Conservation (phyloP, 2,113 vertebrate genomes). For the Hyla sarda region DNA sequence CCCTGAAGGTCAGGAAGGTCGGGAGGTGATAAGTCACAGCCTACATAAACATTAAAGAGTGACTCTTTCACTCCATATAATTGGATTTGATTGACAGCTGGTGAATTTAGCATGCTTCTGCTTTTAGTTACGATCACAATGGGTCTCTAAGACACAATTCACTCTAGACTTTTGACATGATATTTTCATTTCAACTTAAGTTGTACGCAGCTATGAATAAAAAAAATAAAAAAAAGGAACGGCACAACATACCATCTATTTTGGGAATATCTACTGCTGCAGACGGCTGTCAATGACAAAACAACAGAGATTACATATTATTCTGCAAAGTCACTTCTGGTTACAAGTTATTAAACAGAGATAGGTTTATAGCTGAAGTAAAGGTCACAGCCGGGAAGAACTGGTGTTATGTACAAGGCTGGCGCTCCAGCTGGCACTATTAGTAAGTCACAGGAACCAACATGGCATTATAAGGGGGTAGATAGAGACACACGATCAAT, state of each 20-base stretch:
- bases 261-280: constrained; percentile 74
- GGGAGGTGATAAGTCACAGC: too few relatives aligned
- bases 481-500: not conserved
- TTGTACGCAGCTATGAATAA: too few relatives aligned
- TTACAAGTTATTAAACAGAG: not conserved
- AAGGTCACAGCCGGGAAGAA: not conserved
- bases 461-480: not conserved
- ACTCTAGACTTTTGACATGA: too few relatives aligned
- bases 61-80: too few relatives aligned
- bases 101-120: too few relatives aligned
- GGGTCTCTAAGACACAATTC: too few relatives aligned
- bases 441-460: not conserved
- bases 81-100: too few relatives aligned
- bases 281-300: constrained; percentile 72
- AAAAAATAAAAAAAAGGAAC: too few relatives aligned
- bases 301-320: constrained; percentile 56
- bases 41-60: too few relatives aligned
- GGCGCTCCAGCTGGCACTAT: not conserved
- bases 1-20: too few relatives aligned
- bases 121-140: too few relatives aligned
- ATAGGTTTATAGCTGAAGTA: not conserved
- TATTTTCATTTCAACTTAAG: too few relatives aligned
- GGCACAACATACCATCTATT: constrained; percentile 80
- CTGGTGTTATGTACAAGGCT: not conserved
- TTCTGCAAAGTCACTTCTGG: constrained; percentile 18